Evolutionary conservation across 2,888 invertebrate species (phyloP).

Genomic region (Orchesella flavescens): DNA sequence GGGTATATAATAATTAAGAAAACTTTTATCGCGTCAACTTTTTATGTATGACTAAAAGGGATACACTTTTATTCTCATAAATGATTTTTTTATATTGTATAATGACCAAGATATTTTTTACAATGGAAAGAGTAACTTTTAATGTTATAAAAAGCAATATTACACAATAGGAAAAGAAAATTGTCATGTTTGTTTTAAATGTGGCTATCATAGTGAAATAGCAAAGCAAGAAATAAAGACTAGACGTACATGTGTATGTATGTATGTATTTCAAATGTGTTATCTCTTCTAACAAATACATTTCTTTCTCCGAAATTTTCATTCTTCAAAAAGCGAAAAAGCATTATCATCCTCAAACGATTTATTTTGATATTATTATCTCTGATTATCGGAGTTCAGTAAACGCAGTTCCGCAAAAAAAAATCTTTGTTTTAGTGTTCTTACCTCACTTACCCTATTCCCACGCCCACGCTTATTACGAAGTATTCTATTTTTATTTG

Average conservation of each 20-base stretch:
- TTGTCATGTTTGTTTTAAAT: not conserved
- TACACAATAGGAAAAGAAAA: not conserved
- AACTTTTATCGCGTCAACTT: not conserved
- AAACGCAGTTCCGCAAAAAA: too few species aligned
- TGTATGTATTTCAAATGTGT: conserved; percentile 11
- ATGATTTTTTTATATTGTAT: conserved; percentile 8
- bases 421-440: too few species aligned
- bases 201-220: not conserved
- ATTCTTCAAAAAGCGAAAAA: too few species aligned
- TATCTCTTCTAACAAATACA: not conserved
- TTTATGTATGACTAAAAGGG: too few species aligned
- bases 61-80: not conserved
- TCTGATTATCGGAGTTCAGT: too few species aligned
- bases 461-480: not conserved
- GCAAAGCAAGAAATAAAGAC: conserved; percentile 34
- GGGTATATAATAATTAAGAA: not conserved
- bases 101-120: not conserved
- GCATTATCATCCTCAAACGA: too few species aligned
- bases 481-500: too few species aligned
- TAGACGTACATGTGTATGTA: conserved; percentile 29
- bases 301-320: conserved; percentile 4
- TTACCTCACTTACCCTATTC: too few species aligned
- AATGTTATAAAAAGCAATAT: not conserved
- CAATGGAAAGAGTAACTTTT: not conserved
- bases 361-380: too few species aligned